These are phyloP conservation scores for Protonibea diacanthus DNA, from an alignment of 2,797 vertebrate species.

Conservation along the genomic window DNA sequence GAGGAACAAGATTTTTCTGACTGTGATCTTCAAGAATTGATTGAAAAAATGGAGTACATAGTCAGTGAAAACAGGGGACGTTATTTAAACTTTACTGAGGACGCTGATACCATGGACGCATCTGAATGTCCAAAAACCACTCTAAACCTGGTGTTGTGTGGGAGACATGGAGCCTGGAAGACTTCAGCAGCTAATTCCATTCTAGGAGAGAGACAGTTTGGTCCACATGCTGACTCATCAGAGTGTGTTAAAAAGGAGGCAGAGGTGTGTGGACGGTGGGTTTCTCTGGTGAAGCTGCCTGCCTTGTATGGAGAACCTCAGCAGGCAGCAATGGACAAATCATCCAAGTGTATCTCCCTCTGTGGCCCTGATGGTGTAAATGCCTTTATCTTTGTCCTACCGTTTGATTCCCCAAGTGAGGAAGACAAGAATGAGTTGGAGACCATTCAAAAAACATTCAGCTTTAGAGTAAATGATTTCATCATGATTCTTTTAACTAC, in stretches of 20 bases:
- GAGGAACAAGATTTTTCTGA: background rate
- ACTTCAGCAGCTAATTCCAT: background rate
- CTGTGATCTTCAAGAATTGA: slow-evolving; percentile 9
- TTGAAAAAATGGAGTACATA: slow-evolving; percentile 41
- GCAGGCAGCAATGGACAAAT: background rate
- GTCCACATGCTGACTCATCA: background rate
- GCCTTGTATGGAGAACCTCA: slow-evolving; percentile 23
- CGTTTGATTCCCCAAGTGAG: slow-evolving; percentile 25
- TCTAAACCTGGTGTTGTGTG: slow-evolving; percentile 55
- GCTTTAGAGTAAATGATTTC: slow-evolving; percentile 23
- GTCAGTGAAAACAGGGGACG: slow-evolving; percentile 1
- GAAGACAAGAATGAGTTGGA: slow-evolving; percentile 64
- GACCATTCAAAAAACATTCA: slow-evolving; percentile 45
- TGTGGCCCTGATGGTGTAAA: slow-evolving; percentile 46
- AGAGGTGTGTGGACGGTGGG: background rate
- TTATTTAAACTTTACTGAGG: slow-evolving; percentile 35
- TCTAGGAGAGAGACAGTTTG: slow-evolving; percentile 7
- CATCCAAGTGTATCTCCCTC: slow-evolving; percentile 6
- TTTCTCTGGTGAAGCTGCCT: slow-evolving; percentile 45
- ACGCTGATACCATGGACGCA: background rate
- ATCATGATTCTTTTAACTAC: slow-evolving; percentile 41
- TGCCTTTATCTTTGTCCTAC: slow-evolving; percentile 59
- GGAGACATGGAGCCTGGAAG: slow-evolving; percentile 16
- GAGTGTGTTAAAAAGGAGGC: background rate
- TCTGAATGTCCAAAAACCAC: background rate